Base-by-base conservation (phyloP, 2,888 invertebrate genomes). In the Holacanthella duospinosa region DNA sequence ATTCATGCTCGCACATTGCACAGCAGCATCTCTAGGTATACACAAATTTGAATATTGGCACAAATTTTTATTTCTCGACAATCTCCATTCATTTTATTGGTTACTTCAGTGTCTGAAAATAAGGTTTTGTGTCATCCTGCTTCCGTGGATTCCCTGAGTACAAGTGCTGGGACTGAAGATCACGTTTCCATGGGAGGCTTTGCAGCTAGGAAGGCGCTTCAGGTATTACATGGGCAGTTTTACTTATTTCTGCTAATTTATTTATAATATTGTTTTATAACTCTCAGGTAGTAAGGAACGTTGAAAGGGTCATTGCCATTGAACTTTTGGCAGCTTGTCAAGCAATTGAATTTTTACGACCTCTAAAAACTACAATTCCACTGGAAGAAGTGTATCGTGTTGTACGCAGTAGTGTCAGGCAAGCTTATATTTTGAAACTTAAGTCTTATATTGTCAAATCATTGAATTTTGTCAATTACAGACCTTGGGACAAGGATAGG, bases 151-250 rank as follows among this genome's bases (percentile, higher is more conserved):
- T 83, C 83, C 27, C 76, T 85, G 68, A 82, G 83, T 55, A 86
- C 85, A 1, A 83, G 83, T 71, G 85, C 83, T 26, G 84, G 83
- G 12, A 84, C 84, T 29, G 85, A 85, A 75, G 85, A 85, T 75
- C 85, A 86, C 75, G 85, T 85, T 53, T 84, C 84, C 12, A 85
- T 85, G 85, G 85, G 85, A 21, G 84, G 83, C 12, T 85, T 82
- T 75, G 77, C 85, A 1, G 85, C 85, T 1, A 75, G 85, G 66
- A 85, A 85, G 75, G 80, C 82, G 16, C 77, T 85, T 26, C 78
- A 77, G 68, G 81, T 84, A 59, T 21, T 24, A 55, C 4, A 53
- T n/a, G n/a, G n/a, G 6, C 4, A 55, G 27, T 9, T 9, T 55
- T 25, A 55, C 12, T 21, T 25, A 55, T 55, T 25, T 27, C 21